Conservation (phyloP, 35 echinoderm and acorn worm species). For the Ophiothrix spiculata region DNA sequence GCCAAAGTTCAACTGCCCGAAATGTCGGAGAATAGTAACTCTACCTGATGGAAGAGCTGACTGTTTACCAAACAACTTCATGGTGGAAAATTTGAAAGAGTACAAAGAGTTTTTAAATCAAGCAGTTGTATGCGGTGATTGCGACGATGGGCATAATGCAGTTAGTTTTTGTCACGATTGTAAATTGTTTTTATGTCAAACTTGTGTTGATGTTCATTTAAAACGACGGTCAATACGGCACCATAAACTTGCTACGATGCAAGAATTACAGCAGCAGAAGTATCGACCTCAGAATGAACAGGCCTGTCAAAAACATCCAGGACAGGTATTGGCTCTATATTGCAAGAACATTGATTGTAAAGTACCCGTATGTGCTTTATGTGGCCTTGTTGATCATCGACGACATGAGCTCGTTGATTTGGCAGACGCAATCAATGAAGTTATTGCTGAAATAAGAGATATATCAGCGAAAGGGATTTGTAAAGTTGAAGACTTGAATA, state of each 20-base stretch:
- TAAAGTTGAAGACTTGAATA: too few relatives aligned
- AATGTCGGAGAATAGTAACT: background rate
- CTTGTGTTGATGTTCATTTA: background rate
- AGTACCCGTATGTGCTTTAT: background rate
- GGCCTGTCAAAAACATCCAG: background rate
- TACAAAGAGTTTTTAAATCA: background rate
- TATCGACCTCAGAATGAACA: background rate
- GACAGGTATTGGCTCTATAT: background rate
- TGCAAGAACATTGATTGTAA: background rate
- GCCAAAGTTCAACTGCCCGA: background rate
- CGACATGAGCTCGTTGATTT: background rate
- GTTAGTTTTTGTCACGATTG: constrained; percentile 7
- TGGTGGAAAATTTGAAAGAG: background rate
- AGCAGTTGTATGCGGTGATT: background rate
- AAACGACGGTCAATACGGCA: background rate
- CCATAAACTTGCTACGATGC: background rate
- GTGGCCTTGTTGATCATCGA: background rate
- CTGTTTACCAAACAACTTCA: background rate
- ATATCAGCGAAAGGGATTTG: too few relatives aligned
- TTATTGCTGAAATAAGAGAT: background rate
- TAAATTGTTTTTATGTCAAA: background rate
- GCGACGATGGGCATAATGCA: background rate
- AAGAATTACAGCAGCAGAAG: background rate
- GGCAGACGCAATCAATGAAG: background rate
- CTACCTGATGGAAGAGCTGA: background rate